These are phyloP conservation scores for Colletes latitarsis DNA, from an alignment of 1,140 invertebrate species.

Conservation along the genomic window DNA sequence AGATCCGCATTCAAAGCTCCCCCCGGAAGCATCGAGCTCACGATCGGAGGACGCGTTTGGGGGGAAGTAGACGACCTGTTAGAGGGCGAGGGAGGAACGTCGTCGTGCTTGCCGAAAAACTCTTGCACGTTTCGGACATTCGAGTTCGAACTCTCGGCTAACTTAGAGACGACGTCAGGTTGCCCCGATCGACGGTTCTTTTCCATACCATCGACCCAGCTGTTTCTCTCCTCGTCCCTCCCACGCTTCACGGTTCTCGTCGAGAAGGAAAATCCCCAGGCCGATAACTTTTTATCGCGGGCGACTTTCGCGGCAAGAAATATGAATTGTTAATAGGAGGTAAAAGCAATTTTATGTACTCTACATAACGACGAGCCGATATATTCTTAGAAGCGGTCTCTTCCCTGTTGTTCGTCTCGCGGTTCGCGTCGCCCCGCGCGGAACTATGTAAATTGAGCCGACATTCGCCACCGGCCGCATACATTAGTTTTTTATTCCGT, in stretches of 20 bases:
- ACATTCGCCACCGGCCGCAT: constrained; percentile 32
- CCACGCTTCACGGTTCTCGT: no score
- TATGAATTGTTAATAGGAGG: constrained; percentile 81
- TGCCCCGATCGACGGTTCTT: no score
- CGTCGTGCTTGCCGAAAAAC: not conserved
- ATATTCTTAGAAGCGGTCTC: constrained; percentile 71
- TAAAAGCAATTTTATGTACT: constrained; percentile 81
- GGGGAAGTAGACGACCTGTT: not conserved
- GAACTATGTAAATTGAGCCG: constrained; percentile 73
- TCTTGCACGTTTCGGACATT: not conserved
- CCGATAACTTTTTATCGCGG: constrained; percentile 77
- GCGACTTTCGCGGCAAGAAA: constrained; percentile 77
- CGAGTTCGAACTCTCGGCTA: no score
- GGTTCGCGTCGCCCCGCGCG: constrained; percentile 49
- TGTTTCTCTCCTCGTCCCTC: not conserved
- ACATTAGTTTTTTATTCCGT: constrained; percentile 77
- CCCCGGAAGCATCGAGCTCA: constrained; percentile 47
- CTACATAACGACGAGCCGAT: constrained; percentile 77
- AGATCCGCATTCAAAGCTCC: constrained; percentile 65
- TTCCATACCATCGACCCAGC: not conserved
- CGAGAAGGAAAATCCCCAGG: constrained; percentile 66
- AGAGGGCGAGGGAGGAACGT: not conserved
- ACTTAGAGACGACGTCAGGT: no score
- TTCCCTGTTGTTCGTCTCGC: constrained; percentile 46
- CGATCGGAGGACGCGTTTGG: not conserved